Percentiles rank a stretch among this genome's conserved stretches.
These are phyloP conservation scores for Sturnira hondurensis DNA, from an alignment of 2,113 vertebrate species.

Conservation along the genomic window DNA sequence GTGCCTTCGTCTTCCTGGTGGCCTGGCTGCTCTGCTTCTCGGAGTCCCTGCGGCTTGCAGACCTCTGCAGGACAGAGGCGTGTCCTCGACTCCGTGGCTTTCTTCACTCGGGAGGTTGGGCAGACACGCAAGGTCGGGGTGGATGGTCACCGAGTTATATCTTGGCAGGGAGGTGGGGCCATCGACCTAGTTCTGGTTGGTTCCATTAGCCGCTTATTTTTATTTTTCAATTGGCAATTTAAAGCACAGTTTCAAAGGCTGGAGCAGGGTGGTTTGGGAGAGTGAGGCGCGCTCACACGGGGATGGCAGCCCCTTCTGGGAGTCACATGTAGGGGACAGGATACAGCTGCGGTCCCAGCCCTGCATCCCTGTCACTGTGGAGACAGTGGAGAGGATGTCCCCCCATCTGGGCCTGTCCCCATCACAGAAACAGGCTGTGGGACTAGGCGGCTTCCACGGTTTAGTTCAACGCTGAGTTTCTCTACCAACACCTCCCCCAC, in stretches of 20 bases:
- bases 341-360: not conserved
- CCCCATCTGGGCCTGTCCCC: not conserved
- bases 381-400: fast-evolving
- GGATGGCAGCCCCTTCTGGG: fast-evolving
- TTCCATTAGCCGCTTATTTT: no score
- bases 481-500: fast-evolving
- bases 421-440: not conserved
- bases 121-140: not conserved
- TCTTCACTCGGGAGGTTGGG: fast-evolving
- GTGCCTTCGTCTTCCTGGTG: fast-evolving
- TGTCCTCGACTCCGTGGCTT: not conserved
- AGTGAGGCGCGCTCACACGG: fast-evolving
- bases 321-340: fast-evolving
- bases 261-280: not conserved
- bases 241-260: not conserved
- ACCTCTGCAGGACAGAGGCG: fast-evolving
- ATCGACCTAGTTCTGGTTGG: not conserved
- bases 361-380: not conserved
- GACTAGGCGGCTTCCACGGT: not conserved
- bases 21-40: not conserved
- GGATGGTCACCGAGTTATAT: not conserved
- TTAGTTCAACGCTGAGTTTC: not conserved
- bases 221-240: not conserved
- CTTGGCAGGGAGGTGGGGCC: no score
- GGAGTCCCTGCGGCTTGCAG: not conserved